Evolutionary conservation across 2,113 vertebrate species (phyloP).

Genomic region (Choloepus hoffmanni): DNA sequence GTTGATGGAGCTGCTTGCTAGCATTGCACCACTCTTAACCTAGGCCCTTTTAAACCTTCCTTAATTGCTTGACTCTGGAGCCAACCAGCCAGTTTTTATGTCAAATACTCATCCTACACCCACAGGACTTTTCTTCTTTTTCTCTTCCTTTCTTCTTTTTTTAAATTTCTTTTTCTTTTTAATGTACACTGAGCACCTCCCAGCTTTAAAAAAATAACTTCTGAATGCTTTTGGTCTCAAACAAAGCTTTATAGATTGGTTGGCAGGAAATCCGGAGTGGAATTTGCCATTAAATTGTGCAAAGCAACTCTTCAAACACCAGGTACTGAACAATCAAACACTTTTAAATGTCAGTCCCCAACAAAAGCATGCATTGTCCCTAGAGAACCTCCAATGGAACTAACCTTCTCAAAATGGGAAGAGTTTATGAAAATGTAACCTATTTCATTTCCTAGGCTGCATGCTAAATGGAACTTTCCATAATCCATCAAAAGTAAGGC

Average conservation of each 20-base stretch:
- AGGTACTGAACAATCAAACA: slow-evolving; percentile 70
- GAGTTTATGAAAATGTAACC: slow-evolving; percentile 35
- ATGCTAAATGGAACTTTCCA: background rate
- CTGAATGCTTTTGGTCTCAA: slow-evolving; percentile 69
- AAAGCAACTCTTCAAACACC: slow-evolving; percentile 76
- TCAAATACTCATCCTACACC: slow-evolving; percentile 52
- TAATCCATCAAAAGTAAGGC: background rate
- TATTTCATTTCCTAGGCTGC: slow-evolving; percentile 2
- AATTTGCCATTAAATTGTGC: slow-evolving; percentile 75
- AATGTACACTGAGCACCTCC: slow-evolving; percentile 53
- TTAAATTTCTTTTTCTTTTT: slow-evolving; percentile 54
- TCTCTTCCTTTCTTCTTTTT: background rate
- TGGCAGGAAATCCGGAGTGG: slow-evolving; percentile 79
- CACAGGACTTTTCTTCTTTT: background rate
- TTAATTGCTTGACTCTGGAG: slow-evolving; percentile 43
- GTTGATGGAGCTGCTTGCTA: background rate
- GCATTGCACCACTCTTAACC: background rate
- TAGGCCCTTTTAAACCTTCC: slow-evolving; percentile 21
- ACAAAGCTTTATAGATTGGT: slow-evolving; percentile 79
- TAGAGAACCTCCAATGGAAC: background rate
- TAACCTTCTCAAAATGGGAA: slow-evolving; percentile 46
- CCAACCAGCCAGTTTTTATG: slow-evolving; percentile 41
- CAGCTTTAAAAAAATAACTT: slow-evolving; percentile 29
- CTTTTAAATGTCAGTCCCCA: slow-evolving; percentile 73
- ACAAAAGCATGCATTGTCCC: slow-evolving; percentile 68